Evolutionary conservation across 2,797 vertebrate genomes (phyloP).

Genomic region (Cichlasoma orientale): DNA sequence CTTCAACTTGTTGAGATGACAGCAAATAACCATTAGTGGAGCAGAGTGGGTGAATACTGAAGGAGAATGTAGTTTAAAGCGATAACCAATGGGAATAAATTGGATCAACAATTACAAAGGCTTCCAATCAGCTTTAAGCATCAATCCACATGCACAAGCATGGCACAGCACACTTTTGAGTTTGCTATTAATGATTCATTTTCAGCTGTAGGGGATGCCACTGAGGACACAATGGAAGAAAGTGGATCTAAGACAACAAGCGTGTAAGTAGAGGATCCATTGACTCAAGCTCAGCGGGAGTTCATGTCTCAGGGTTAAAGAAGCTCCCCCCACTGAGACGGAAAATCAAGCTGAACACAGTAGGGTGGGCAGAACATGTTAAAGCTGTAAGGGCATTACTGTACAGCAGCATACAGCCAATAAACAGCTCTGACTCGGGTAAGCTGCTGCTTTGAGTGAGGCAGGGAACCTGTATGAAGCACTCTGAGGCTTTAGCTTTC

Average conservation of each 20-base stretch:
- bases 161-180: background rate
- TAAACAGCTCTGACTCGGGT: background rate
- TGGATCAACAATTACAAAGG: background rate
- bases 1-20: background rate
- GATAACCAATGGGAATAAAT: background rate
- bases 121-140: background rate
- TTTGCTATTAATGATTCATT: background rate
- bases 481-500: conserved; percentile 15
- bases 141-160: background rate
- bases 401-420: background rate
- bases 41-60: background rate
- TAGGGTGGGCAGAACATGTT: conserved; percentile 5
- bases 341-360: conserved; percentile 8
- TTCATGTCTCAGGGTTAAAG: conserved; percentile 46
- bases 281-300: conserved; percentile 32
- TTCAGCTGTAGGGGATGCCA: background rate
- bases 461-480: background rate
- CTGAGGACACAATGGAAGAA: conserved; percentile 6
- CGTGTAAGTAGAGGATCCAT: conserved; percentile 18
- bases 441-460: background rate
- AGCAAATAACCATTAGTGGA: background rate
- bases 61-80: background rate
- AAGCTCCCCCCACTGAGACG: conserved; percentile 20
- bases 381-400: conserved; percentile 18
- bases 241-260: conserved; percentile 24